Percentiles rank a stretch among this genome's conserved stretches.
These are phyloP conservation scores for Zapornia atra DNA, from an alignment of 2,113 vertebrate species.

Conservation along the genomic window DNA sequence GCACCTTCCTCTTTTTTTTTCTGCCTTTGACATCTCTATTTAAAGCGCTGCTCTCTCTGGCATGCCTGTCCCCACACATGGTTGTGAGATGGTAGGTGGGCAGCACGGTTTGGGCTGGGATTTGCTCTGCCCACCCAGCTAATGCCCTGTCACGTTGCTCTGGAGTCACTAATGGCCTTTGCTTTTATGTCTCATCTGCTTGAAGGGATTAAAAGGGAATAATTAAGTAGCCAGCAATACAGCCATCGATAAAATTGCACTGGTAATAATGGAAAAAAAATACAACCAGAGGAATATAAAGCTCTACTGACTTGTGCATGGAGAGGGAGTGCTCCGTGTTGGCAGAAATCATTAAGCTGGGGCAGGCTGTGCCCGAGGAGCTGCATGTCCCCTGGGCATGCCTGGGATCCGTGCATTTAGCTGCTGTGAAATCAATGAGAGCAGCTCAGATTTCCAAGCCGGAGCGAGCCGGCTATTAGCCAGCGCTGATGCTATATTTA, in stretches of 20 bases:
- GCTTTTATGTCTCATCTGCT: conserved; percentile 22
- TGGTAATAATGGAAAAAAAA: background rate
- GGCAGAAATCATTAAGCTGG: background rate
- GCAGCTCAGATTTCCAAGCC: background rate
- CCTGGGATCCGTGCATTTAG: background rate
- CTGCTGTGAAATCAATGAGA: background rate
- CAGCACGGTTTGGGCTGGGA: background rate
- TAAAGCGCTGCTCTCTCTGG: background rate
- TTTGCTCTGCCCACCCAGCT: background rate
- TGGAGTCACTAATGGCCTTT: background rate
- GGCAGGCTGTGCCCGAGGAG: background rate
- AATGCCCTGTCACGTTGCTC: background rate
- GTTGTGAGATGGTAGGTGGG: background rate
- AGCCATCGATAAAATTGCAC: background rate
- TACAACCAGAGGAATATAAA: background rate
- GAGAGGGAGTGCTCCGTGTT: background rate
- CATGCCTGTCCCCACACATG: background rate
- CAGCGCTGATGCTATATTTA: background rate
- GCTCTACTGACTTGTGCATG: background rate
- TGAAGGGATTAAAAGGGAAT: conserved; percentile 36
- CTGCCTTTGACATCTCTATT: background rate
- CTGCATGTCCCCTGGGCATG: background rate
- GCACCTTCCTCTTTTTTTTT: background rate
- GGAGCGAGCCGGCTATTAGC: background rate
- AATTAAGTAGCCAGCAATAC: conserved; percentile 30